Conservation (phyloP, 2,113 vertebrate species). For the Uria aalge region DNA sequence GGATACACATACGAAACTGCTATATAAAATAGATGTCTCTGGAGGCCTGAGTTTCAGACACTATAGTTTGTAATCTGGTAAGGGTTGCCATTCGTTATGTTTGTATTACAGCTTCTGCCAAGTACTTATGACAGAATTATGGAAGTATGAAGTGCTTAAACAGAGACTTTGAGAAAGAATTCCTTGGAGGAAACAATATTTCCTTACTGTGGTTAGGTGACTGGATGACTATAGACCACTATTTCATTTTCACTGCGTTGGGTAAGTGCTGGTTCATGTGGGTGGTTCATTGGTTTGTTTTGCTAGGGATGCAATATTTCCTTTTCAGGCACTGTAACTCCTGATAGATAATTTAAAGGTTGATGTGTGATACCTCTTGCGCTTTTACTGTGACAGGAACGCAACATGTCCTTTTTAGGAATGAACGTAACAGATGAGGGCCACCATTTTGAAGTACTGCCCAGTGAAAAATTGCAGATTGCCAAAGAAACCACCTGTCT, state of each 20-base stretch:
- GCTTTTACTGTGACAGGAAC: neutral
- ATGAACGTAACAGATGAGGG: neutral
- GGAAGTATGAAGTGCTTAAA: neutral
- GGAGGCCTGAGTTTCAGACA: neutral
- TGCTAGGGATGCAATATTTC: neutral
- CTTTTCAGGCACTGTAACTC: neutral
- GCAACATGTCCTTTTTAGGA: neutral
- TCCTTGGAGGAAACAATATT: neutral
- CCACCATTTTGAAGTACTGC: neutral
- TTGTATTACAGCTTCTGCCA: conserved; percentile 23
- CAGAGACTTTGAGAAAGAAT: neutral
- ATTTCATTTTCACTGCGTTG: neutral
- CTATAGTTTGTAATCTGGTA: neutral
- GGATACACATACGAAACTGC: neutral
- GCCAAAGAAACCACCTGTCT: neutral
- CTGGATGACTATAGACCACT: neutral
- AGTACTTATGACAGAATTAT: neutral
- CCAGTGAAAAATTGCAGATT: neutral
- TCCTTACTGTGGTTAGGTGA: conserved; percentile 7
- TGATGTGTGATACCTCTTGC: neutral
- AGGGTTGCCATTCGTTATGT: neutral
- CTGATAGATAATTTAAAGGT: neutral
- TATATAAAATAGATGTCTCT: neutral
- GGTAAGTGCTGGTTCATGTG: neutral
- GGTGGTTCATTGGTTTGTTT: neutral